Base-by-base conservation (phyloP, 2,888 invertebrate genomes). In the Dicranocentrus wangi region DNA sequence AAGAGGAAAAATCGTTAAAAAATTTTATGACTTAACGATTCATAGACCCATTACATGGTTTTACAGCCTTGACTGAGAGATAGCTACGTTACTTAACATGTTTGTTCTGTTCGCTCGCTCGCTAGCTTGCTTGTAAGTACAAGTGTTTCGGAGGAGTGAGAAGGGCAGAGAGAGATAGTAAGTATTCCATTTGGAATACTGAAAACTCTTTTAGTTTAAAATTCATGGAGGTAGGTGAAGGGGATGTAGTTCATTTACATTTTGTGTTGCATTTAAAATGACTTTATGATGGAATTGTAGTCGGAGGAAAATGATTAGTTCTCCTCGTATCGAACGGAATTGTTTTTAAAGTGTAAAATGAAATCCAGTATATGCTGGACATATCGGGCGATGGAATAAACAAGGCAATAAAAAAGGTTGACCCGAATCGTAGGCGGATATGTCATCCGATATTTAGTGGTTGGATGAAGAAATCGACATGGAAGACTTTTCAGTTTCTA, bases 11-110 rank as follows among this genome's bases (percentile, higher is more conserved):
- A 61, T 60, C 32, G n/a, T 19, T 42, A 23, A 65, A 61, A 47
- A 7, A 17, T 63, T 73, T 73, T 73, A 73, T 65, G 73, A 39
- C 65, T 73, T 63, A 65, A 73, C 73, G 73, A 73, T 73, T 47
- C 65, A 53, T 73, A 7, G 25, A 53, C 47, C 65, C 73, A 73
- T 73, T 73, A 73, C 55, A 51, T 65, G 42, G 21, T 73, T 72
- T 73, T 65, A 65, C 65, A 65, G 47, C 61, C 51, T 51, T 32
- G 21, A 5, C 7, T 8, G 21, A 55, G 55, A 55, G 55, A 55
- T 55, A 55, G 55, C 23, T 19, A 39, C 55, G 19, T 19, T 55
- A 13, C 13, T 47, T 47, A 10, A n/a, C 13, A 47, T 47, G 47
- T n/a, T n/a, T 7, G 13, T 47, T n/a, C 47, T 39, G 13, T 13